Base-by-base conservation (phyloP, 2,113 vertebrate genomes). In the Lepus europaeus region DNA sequence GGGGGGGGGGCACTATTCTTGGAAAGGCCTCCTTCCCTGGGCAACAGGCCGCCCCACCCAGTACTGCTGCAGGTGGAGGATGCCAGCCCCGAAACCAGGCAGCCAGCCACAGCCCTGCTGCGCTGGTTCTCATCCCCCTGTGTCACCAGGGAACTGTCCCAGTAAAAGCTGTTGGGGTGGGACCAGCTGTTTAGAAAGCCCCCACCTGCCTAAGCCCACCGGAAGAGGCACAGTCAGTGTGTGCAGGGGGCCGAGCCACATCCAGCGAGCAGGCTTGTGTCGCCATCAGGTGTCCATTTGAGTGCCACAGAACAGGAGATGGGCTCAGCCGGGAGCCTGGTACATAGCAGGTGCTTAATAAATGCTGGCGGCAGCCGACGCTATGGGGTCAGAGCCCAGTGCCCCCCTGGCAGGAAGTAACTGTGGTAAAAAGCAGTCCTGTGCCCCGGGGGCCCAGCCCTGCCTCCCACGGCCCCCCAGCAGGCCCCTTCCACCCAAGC, bases 11-110 rank as follows among this genome's bases (percentile, higher is more conserved):
- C 72, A 68, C 95, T 96, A 87, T 94, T 97, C 96, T 84, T 95
- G 80, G 91, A 96, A 95, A 97, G 85, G 27, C 31, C 70, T 93
- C 92, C 36, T 85, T 96, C 84, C 73, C 73, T 89, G 53, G 78
- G 88, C 95, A 95, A 92, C 56, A 82, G 84, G 64, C 85, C 22
- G 0, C 74, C 78, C 4, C 74, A 66, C 94, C 74, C 12, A 25
- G 78, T 36, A 33, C 51, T 59, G 59, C 89, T 90, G 73, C 45
- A 63, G 16, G 73, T 63, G 23, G 5, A 94, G 51, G 39, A 14
- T 69, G 39, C 64, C 72, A 76, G 14, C 14, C 49, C 77, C 29
- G 63, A 66, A 63, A 7, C 69, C 84, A 87, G 88, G 22, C 86
- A 31, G 10, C 45, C 33, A 59, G 69, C 64, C 25, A 0, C 25